Conservation (phyloP, 2,113 vertebrate species). For the Tragelaphus imberbis region DNA sequence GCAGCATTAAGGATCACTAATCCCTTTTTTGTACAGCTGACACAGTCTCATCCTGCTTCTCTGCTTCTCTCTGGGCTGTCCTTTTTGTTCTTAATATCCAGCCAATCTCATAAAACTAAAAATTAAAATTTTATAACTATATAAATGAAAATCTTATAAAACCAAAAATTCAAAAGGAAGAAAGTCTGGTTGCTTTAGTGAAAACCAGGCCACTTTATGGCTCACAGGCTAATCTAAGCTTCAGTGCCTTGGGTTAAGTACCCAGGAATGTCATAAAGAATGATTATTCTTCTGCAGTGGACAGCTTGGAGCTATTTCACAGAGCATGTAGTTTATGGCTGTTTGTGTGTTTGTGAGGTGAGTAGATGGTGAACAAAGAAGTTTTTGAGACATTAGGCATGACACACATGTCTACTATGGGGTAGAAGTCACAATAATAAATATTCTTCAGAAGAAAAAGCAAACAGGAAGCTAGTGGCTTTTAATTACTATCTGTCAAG, state of each 20-base stretch:
- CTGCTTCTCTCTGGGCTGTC: neutral
- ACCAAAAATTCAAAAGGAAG: neutral
- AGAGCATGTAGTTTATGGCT: neutral
- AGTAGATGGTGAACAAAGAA: neutral
- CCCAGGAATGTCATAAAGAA: neutral
- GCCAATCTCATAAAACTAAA: neutral
- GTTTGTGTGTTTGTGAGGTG: neutral
- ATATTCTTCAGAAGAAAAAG: neutral
- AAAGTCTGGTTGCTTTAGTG: neutral
- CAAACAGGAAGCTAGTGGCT: constrained; percentile 43
- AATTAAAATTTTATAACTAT: neutral
- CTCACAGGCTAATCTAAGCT: neutral
- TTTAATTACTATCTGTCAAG: constrained; percentile 4
- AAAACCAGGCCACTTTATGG: neutral
- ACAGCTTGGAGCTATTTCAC: neutral
- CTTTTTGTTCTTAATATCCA: neutral
- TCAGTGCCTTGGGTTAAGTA: neutral
- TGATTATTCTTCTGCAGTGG: neutral
- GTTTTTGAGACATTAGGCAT: neutral
- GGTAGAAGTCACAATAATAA: neutral
- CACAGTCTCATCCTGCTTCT: neutral
- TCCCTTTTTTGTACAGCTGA: neutral
- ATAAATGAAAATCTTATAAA: neutral
- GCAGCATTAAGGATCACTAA: neutral
- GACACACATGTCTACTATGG: neutral